These are phyloP conservation scores for Merluccius polli DNA, from an alignment of 2,797 vertebrate genomes.

Conservation along the genomic window DNA sequence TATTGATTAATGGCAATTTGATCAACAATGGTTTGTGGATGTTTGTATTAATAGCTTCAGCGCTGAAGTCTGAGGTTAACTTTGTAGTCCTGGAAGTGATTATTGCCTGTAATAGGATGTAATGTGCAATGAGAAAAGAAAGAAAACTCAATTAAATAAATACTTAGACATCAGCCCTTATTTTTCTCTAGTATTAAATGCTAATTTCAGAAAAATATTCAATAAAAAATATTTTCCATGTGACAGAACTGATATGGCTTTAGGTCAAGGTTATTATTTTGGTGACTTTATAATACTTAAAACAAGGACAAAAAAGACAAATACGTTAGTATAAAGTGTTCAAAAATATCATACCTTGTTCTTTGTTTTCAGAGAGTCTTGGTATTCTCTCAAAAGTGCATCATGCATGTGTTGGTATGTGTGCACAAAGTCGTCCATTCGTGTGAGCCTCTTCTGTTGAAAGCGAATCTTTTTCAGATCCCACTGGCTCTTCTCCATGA, in stretches of 20 bases:
- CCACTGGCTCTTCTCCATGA: conserved; percentile 32
- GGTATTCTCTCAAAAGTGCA: conserved; percentile 10
- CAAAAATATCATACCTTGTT: conserved; percentile 7
- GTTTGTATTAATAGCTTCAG: neutral
- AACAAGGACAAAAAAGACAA: neutral
- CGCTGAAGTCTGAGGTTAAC: neutral
- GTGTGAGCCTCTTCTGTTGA: neutral
- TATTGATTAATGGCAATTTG: neutral
- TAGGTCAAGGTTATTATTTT: neutral
- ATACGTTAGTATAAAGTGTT: too few relatives aligned
- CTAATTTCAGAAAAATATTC: neutral
- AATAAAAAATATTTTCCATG: neutral
- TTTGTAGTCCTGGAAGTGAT: neutral
- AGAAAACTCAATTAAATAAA: neutral
- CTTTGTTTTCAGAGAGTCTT: neutral
- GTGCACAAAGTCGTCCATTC: conserved; percentile 15
- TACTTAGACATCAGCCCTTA: neutral
- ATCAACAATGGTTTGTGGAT: neutral
- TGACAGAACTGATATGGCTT: neutral
- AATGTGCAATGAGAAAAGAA: neutral
- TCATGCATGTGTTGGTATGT: neutral
- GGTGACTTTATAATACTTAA: neutral
- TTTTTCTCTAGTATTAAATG: neutral
- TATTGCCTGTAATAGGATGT: neutral
- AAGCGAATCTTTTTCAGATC: conserved; percentile 24